phyloP scores from a whole-genome alignment of 2,888 invertebrate species.

The Ptychoptera albimana region DNA sequence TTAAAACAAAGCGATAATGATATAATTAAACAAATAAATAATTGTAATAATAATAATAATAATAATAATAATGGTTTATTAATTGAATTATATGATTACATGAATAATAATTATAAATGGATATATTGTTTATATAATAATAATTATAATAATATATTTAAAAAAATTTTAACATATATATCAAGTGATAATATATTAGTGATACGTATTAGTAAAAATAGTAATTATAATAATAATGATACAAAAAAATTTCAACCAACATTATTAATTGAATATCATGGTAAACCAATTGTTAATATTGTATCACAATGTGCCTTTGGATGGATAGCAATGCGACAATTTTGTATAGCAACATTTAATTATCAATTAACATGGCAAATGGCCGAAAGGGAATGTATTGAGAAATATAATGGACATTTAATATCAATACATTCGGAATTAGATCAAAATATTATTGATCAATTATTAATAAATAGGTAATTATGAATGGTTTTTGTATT shows the following conservation, averaged over 20 bases:
- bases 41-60: constrained; percentile 2
- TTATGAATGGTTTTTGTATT: constrained; percentile 6
- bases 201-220: constrained; percentile 13
- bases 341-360: constrained; percentile 47
- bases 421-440: constrained; percentile 46
- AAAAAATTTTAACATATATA: constrained; percentile 16
- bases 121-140: constrained; percentile 17
- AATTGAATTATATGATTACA: too few species aligned
- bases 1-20: background rate
- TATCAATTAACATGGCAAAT: constrained; percentile 44
- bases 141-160: background rate
- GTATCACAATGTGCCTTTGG: constrained; percentile 53
- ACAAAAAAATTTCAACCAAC: constrained; percentile 24
- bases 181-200: constrained; percentile 19
- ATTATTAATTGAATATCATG: constrained; percentile 45
- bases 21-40: background rate
- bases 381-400: constrained; percentile 47
- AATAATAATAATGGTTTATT: constrained; percentile 6
- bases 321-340: constrained; percentile 49
- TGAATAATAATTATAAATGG: constrained; percentile 14
- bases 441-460: constrained; percentile 46
- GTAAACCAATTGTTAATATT: constrained; percentile 42
- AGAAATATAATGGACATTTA: constrained; percentile 45
- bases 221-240: background rate
- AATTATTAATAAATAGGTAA: constrained; percentile 48